Evolutionary conservation across 2,888 invertebrate species (phyloP).

Genomic region (Cryptocheilus praepositus): DNA sequence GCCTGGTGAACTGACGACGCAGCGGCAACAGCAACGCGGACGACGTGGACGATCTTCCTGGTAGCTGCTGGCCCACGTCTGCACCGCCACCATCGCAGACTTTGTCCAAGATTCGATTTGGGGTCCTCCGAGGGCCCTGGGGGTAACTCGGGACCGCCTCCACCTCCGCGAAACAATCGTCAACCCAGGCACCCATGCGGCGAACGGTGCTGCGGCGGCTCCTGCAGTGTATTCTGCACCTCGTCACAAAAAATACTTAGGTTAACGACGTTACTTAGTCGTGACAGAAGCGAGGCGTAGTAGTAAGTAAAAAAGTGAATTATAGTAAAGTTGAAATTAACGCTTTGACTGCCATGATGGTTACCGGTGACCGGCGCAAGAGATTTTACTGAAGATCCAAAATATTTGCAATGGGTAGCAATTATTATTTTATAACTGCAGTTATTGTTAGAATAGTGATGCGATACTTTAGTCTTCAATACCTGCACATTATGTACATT

Average conservation of each 20-base stretch:
- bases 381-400: no score
- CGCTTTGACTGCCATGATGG: no score
- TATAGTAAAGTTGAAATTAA: no score
- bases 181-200: slow-evolving; percentile 75
- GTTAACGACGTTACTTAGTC: background rate
- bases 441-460: no score
- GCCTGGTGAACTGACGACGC: slow-evolving; percentile 63
- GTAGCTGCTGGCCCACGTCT: slow-evolving; percentile 34
- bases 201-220: slow-evolving; percentile 68
- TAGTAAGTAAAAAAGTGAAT: no score
- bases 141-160: slow-evolving; percentile 64
- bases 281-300: no score
- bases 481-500: no score
- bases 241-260: slow-evolving; percentile 6
- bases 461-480: no score
- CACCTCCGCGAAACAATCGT: slow-evolving; percentile 70
- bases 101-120: slow-evolving; percentile 53
- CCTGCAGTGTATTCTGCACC: slow-evolving; percentile 62
- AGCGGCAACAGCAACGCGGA: slow-evolving; percentile 15
- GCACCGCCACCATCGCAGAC: slow-evolving; percentile 65
- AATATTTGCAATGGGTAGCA: no score
- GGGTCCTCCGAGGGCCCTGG: slow-evolving; percentile 49
- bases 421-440: no score
- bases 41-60: slow-evolving; percentile 35
- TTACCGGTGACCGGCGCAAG: no score